Base-by-base conservation (phyloP, 2,113 vertebrate species). In the Oreochromis tanganicae region DNA sequence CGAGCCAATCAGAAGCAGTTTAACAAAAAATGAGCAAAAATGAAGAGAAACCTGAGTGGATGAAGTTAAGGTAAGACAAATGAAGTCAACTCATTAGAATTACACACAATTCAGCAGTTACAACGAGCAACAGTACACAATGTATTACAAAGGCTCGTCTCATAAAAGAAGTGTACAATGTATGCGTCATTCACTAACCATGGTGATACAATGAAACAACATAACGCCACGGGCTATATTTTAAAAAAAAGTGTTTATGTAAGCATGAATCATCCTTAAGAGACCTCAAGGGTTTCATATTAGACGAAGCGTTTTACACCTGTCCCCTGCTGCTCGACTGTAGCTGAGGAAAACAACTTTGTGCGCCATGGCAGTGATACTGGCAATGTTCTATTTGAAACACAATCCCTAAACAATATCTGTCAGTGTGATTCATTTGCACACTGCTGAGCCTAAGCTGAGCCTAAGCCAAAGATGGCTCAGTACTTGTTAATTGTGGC, bases 251-350 rank as follows among this genome's bases (percentile, higher is more conserved):
- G 83, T 71, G 7, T 17, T 95, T 92, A 89, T 56, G 12, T 89
- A 92, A 93, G 55, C 16, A 79, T 79, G 66, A 91, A 82, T 93
- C 80, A 88, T 89, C 59, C 86, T 88, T 59, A 52, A 59, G 91
- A 87, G 93, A 89, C 88, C 89, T 75, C 43, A 73, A 85, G 80
- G 89, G 87, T 87, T 92, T 93, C 59, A 79, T 86, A 83, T 93
- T 63, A 68, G 86, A 84, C 4, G 66, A 85, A 63, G 82, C 57
- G 50, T 90, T 81, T 85, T 87, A 87, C 95, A 95, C 95, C 93
- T 94, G 93, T 90, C 80, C 83, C 78, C 50, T 9, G 75, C 86
- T 87, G 92, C 90, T 92, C 16, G 3, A 27, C 61, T 85, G 79
- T 21, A 50, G 66, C 82, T 24, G 63, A 80, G 73, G 34, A 81